Evolutionary conservation across 2,797 vertebrate species (phyloP).

Genomic region (Malurus leucopterus): DNA sequence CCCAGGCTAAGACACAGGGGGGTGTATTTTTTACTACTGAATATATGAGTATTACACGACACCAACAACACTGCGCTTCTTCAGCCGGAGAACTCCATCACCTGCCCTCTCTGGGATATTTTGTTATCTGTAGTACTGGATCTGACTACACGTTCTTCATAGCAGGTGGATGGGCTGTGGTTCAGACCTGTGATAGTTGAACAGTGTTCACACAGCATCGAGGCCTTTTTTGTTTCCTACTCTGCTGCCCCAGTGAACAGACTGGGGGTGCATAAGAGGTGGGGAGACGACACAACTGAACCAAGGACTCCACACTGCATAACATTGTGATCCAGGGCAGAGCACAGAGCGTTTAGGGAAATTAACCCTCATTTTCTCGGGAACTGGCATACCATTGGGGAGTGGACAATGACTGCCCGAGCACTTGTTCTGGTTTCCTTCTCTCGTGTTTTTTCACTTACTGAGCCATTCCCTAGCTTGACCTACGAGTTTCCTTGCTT

Average conservation of each 20-base stretch:
- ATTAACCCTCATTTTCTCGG: accelerated
- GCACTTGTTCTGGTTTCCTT: accelerated
- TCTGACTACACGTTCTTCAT: accelerated
- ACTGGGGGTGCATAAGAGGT: accelerated
- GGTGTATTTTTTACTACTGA: neutral
- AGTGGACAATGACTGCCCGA: accelerated
- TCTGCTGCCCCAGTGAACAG: accelerated
- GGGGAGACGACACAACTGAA: neutral
- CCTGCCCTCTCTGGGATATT: too few species aligned
- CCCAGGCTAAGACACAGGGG: neutral
- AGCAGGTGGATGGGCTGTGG: accelerated
- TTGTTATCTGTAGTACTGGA: accelerated
- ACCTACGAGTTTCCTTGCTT: accelerated
- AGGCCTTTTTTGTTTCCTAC: neutral
- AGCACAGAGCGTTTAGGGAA: accelerated
- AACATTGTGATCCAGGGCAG: accelerated
- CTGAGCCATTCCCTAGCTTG: accelerated
- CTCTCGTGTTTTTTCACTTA: neutral
- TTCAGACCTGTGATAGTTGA: accelerated
- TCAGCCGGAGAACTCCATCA: neutral
- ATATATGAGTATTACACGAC: accelerated
- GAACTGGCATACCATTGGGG: accelerated
- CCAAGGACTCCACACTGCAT: accelerated
- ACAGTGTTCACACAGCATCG: accelerated
- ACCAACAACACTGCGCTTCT: accelerated